Evolutionary conservation across 2,113 vertebrate genomes (phyloP).

Genomic region (Mirounga angustirostris): DNA sequence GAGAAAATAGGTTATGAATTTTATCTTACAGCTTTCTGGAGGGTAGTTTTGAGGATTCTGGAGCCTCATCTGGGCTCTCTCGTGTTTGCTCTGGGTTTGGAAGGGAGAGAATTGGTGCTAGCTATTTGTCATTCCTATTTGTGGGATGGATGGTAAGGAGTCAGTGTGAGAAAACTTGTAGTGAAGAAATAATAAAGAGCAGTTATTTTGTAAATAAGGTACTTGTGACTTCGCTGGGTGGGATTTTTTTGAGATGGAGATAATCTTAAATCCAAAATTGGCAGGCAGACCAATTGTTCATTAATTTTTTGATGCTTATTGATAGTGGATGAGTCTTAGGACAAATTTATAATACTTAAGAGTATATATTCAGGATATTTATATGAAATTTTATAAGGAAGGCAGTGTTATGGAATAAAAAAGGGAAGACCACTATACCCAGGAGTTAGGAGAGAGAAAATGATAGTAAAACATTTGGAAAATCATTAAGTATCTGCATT

Average conservation of each 20-base stretch:
- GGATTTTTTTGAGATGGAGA: neutral
- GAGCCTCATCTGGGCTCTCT: neutral
- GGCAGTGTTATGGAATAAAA: neutral
- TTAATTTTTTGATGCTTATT: neutral
- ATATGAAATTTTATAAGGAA: neutral
- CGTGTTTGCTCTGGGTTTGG: neutral
- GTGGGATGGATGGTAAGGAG: neutral
- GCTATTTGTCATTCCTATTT: neutral
- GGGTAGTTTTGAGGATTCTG: neutral
- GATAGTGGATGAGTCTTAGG: neutral
- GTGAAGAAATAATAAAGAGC: neutral
- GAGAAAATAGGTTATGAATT: neutral
- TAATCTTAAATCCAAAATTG: slow-evolving; percentile 9
- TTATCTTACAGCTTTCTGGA: neutral
- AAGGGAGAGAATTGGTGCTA: neutral
- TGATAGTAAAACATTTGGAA: neutral
- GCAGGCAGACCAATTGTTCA: neutral
- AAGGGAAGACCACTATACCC: neutral
- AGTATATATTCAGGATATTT: neutral
- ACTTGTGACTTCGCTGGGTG: neutral
- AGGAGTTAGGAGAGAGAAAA: neutral
- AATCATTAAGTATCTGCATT: neutral
- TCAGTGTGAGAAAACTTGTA: neutral
- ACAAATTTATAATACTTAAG: neutral
- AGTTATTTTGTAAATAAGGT: neutral